Evolutionary conservation across 1,140 invertebrate genomes (phyloP).

Genomic region (Elysia chlorotica): DNA sequence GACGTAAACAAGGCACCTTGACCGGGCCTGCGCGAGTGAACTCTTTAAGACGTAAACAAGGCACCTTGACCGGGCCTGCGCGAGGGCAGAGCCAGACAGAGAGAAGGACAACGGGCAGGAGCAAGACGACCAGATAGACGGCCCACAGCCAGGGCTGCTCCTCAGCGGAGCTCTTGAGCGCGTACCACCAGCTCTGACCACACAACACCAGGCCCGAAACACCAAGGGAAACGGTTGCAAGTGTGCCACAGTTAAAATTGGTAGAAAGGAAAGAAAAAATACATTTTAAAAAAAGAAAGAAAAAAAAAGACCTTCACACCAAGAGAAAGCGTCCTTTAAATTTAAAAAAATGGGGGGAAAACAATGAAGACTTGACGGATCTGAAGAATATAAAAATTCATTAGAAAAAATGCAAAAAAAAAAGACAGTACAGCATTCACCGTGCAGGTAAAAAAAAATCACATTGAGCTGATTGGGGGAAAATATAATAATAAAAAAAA

Average conservation of each 20-base stretch:
- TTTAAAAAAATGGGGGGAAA: too few species aligned
- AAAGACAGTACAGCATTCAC: too few species aligned
- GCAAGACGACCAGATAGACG: constrained; percentile 79
- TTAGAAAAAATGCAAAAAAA: too few species aligned
- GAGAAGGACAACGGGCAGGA: constrained; percentile 77
- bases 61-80: constrained; percentile 48
- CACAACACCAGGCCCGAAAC: constrained; percentile 25
- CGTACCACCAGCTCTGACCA: constrained; percentile 33
- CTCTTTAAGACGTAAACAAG: too few species aligned
- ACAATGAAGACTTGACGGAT: too few species aligned
- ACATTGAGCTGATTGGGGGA: too few species aligned
- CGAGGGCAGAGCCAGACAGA: constrained; percentile 66
- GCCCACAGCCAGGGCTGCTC: constrained; percentile 88
- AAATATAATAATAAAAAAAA: too few species aligned
- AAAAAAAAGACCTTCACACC: background rate
- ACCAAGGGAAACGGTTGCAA: background rate
- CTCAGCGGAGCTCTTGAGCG: constrained; percentile 69
- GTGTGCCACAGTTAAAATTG: background rate
- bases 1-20: too few species aligned
- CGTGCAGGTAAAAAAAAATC: too few species aligned
- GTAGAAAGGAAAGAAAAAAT: background rate
- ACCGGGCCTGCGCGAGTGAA: constrained; percentile 42
- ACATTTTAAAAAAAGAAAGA: background rate
- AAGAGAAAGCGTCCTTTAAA: background rate
- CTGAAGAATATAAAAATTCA: too few species aligned